Evolutionary conservation across 1,140 invertebrate species (phyloP), one percentile per base, ranked within the genome.

Genomic region (Pogonognathellus flavescens): DNA sequence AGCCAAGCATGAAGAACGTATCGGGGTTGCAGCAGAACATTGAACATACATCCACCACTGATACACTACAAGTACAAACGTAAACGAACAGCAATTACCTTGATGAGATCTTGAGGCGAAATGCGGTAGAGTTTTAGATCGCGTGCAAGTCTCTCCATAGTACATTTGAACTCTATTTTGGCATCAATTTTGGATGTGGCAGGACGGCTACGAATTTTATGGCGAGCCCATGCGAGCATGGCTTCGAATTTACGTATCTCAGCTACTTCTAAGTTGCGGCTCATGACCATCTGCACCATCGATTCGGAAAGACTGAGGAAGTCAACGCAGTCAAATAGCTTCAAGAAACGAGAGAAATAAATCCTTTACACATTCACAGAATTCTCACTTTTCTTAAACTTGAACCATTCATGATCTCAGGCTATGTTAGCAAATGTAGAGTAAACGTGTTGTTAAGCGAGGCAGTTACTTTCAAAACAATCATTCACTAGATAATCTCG

Each of bases 241-340:
- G 96, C 96, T 91, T 98, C 95, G 89, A 98, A 98, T 91, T 98
- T 98, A 16, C 94, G 93, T n/a, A 97, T 94, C 91, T 98, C 97
- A 0, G 95, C 93, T 16, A 97, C 94, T 89, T 96, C 95, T 66
- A 97, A 92, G 89, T 95, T 95, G 86, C 93, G 93, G 90, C 94
- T 95, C 95, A 98, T 97, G 85, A 98, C 97, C 95, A 96, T 96
- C 90, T 96, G 95, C 0, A 98, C 96, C 96, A 98, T 97, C 0
- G 96, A 97, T 90, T 98, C 97, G 83, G 96, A 97, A 4, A 98
- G 92, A 55, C 94, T 95, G 0, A 97, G 91, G 89, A 97, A 98
- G 89, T 97, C 96, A 0, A 93, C 90, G 52, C 93, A 94, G 87
- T 95, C 94, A 90, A 98, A 97, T 20, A 98, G 91, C 88, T 96